Percentiles rank a stretch among this genome's conserved stretches.
phyloP scores from a whole-genome alignment of 2,888 invertebrate genomes.

The Octonoba sinensis region DNA sequence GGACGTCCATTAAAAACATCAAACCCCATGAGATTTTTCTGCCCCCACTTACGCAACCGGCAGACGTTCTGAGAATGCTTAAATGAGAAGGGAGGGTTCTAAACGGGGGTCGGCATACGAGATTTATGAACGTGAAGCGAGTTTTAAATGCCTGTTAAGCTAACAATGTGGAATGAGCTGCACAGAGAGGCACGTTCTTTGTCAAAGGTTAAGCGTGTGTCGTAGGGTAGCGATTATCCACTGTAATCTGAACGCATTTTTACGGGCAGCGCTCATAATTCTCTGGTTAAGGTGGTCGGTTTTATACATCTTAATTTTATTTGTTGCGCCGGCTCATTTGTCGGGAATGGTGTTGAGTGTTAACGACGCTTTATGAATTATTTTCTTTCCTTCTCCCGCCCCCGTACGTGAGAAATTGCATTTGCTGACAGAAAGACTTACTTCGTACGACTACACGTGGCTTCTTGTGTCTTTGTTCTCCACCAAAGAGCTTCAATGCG shows the following conservation, averaged over 20 bases:
- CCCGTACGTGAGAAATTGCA: too few species aligned
- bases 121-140: conserved; percentile 52
- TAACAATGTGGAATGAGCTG: conserved; percentile 35
- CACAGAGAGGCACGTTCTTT: conserved; percentile 7
- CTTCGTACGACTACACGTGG: too few species aligned
- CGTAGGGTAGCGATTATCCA: conserved; percentile 24
- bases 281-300: background rate
- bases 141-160: conserved; percentile 57
- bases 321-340: background rate
- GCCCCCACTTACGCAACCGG: background rate
- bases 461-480: too few species aligned
- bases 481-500: too few species aligned
- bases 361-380: too few species aligned
- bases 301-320: conserved; percentile 15
- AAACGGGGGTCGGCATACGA: background rate
- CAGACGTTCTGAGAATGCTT: conserved; percentile 29
- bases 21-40: background rate
- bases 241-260: conserved; percentile 44
- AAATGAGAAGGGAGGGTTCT: conserved; percentile 14
- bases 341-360: background rate
- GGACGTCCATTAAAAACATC: conserved; percentile 19
- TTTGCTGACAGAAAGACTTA: too few species aligned
- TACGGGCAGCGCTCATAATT: conserved; percentile 3
- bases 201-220: conserved; percentile 41
- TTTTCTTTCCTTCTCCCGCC: too few species aligned